These are phyloP conservation scores for Lucilia cuprina DNA, from an alignment of 1,140 invertebrate species.

Conservation along the genomic window DNA sequence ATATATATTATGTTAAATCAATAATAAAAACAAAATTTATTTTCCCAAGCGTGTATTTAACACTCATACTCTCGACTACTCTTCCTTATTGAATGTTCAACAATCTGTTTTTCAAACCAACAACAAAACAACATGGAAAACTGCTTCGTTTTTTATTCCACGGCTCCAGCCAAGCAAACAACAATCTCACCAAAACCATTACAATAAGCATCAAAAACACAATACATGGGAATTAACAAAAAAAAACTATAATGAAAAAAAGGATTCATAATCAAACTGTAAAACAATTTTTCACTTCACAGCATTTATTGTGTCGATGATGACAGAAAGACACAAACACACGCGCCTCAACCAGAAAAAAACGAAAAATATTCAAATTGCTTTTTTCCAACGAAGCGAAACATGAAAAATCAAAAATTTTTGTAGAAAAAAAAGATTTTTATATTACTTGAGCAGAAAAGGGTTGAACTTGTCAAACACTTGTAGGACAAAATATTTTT, in stretches of 20 bases:
- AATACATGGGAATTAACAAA: neutral
- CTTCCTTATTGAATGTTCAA: neutral
- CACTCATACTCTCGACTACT: neutral
- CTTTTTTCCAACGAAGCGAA: neutral
- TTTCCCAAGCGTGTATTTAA: neutral
- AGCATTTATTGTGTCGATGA: constrained; percentile 37
- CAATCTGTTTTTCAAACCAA: neutral
- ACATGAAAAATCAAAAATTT: constrained; percentile 29
- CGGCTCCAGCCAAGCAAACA: too few species aligned
- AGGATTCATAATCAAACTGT: constrained; percentile 18
- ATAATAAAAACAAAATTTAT: neutral
- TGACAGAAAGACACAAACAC: neutral
- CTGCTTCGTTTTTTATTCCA: too few species aligned
- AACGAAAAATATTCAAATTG: constrained; percentile 39
- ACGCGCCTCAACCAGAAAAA: neutral
- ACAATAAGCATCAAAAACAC: neutral
- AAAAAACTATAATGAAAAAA: neutral
- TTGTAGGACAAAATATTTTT: neutral
- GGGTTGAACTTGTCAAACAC: constrained; percentile 13
- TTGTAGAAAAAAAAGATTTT: neutral
- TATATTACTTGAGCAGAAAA: neutral
- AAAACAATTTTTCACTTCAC: constrained; percentile 41
- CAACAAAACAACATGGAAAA: too few species aligned
- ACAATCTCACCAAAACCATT: neutral
- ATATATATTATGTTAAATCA: neutral